phyloP scores from a whole-genome alignment of 2,113 vertebrate species.

The Ochotona curzoniae region DNA sequence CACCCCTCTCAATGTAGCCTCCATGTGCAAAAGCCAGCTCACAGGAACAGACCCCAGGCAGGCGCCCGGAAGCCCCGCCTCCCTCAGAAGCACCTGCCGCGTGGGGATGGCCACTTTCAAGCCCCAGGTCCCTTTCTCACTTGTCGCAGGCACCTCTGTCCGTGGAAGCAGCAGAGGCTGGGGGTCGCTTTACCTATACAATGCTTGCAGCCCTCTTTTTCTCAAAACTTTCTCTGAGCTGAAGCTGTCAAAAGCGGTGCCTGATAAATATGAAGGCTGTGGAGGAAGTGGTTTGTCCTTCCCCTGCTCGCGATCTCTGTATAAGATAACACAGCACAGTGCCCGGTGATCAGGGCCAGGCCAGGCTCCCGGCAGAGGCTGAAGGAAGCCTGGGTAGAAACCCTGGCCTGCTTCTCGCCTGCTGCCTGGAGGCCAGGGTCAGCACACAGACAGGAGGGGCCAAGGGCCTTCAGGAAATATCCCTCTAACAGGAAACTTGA shows the following conservation, averaged over 20 bases:
- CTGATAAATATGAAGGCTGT: conserved; percentile 62
- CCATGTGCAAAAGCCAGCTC: not conserved
- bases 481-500: not conserved
- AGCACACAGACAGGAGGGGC: not conserved
- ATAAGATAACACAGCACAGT: conserved; percentile 40
- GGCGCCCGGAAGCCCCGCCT: not conserved
- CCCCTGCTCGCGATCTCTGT: conserved; percentile 51
- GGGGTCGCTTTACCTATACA: not conserved
- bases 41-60: not conserved
- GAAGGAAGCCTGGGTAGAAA: not conserved
- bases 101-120: too few species aligned
- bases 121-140: too few species aligned
- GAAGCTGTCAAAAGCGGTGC: conserved; percentile 61
- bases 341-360: not conserved
- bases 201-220: not conserved
- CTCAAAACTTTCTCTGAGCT: conserved; percentile 55
- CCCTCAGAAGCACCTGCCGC: too few species aligned
- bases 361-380: not conserved
- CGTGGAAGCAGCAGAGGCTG: not conserved
- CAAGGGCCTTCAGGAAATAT: not conserved
- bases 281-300: conserved; percentile 79
- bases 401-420: not conserved
- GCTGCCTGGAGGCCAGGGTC: not conserved
- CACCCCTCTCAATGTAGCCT: not conserved
- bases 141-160: too few species aligned